Evolutionary conservation across 2,113 vertebrate species (phyloP).

Genomic region (Eudyptes chrysolophus): DNA sequence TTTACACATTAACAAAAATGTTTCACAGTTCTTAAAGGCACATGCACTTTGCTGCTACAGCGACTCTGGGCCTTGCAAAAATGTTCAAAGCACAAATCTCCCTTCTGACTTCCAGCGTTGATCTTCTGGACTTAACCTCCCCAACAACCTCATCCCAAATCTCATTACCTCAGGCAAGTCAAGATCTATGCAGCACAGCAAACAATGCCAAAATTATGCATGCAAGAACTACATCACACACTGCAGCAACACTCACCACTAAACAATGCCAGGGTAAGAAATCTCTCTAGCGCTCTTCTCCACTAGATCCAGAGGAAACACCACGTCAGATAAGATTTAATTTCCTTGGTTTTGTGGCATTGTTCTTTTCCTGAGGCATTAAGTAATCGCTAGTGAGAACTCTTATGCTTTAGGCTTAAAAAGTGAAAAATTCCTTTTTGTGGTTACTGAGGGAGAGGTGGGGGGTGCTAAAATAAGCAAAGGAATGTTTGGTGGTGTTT

Average conservation of each 20-base stretch:
- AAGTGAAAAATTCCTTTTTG: neutral
- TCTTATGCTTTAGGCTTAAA: neutral
- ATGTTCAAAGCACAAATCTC: neutral
- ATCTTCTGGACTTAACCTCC: neutral
- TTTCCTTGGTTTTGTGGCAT: neutral
- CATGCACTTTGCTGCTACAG: neutral
- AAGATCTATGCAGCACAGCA: neutral
- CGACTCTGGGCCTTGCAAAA: neutral
- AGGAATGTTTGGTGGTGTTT: neutral
- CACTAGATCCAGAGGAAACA: neutral
- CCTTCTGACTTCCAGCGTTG: neutral
- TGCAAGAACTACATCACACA: neutral
- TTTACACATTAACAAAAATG: neutral
- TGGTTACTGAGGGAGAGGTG: neutral
- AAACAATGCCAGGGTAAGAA: neutral
- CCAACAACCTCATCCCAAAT: neutral
- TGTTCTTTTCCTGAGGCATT: neutral
- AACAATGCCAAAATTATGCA: accelerated
- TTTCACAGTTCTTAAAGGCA: neutral
- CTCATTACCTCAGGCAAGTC: neutral
- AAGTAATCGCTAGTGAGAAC: neutral
- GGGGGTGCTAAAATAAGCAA: neutral
- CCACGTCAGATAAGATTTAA: accelerated
- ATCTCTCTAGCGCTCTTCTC: neutral
- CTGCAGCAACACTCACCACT: neutral